Conservation (phyloP, 2,888 invertebrate genomes). For the Ichneumoninae sp. region DNA sequence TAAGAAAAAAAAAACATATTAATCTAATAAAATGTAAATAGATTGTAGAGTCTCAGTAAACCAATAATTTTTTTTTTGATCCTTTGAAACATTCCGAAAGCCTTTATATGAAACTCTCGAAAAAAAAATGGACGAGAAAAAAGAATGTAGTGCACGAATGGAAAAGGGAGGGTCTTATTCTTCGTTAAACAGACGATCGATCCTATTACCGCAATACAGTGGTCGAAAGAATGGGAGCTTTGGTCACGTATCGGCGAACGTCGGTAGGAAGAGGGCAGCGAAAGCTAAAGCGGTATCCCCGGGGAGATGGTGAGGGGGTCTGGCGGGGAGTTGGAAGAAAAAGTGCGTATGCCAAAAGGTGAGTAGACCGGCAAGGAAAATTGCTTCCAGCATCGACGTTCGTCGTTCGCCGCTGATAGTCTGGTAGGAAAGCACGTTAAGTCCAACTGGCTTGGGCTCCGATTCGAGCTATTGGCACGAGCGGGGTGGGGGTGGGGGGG, state of each 20-base stretch:
- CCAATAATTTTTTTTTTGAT: no score
- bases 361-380: conserved; percentile 57
- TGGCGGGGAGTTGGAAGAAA: conserved; percentile 3
- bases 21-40: no score
- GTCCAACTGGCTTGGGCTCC: conserved; percentile 38
- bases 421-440: conserved; percentile 50
- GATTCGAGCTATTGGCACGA: conserved; percentile 41
- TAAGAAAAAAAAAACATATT: no score
- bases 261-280: neutral
- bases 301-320: neutral
- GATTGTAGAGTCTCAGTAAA: no score
- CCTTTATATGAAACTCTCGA: neutral
- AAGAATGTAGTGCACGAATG: neutral
- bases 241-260: conserved; percentile 22
- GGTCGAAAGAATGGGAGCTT: neutral
- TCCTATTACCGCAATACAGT: neutral
- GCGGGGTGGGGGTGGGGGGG: no score
- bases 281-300: neutral
- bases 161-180: neutral
- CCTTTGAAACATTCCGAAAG: neutral
- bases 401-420: conserved; percentile 29
- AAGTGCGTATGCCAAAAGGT: conserved; percentile 60
- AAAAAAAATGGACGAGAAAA: neutral
- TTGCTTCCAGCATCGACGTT: conserved; percentile 62
- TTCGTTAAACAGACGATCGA: conserved; percentile 1